Conservation (phyloP, 2,797 vertebrate species). For the Urocyon cinereoargenteus region DNA sequence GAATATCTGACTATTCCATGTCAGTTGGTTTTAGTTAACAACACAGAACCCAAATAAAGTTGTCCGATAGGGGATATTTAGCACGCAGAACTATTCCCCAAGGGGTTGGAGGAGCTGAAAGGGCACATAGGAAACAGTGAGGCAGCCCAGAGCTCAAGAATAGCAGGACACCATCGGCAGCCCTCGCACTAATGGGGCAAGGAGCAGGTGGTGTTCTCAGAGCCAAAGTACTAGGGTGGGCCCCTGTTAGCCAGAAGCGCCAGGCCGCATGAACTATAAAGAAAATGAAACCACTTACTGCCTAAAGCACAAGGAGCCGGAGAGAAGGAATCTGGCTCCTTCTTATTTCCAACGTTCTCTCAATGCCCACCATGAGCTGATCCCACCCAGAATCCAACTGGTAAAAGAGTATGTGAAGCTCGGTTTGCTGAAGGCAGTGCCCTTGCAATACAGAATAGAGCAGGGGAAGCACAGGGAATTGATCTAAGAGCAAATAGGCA, state of each 20-base stretch:
- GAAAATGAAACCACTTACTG: not conserved
- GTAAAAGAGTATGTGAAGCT: not conserved
- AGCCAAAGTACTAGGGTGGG: not conserved
- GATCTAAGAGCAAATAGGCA: not conserved
- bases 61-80: not conserved
- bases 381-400: not conserved
- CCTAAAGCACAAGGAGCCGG: not conserved
- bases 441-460: not conserved
- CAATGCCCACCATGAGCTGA: not conserved
- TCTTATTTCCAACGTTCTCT: not conserved
- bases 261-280: not conserved
- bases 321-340: not conserved
- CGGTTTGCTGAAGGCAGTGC: not conserved
- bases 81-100: not conserved
- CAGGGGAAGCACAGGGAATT: not conserved
- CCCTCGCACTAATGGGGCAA: not conserved
- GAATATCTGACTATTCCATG: not conserved
- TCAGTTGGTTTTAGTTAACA: not conserved
- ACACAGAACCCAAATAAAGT: not conserved
- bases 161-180: not conserved
- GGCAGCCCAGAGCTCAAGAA: not conserved
- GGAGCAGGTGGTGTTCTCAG: not conserved
- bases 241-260: not conserved
- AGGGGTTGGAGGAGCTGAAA: not conserved
- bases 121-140: not conserved